Evolutionary conservation across 2,113 vertebrate species (phyloP).

Genomic region (Sialia sialis): DNA sequence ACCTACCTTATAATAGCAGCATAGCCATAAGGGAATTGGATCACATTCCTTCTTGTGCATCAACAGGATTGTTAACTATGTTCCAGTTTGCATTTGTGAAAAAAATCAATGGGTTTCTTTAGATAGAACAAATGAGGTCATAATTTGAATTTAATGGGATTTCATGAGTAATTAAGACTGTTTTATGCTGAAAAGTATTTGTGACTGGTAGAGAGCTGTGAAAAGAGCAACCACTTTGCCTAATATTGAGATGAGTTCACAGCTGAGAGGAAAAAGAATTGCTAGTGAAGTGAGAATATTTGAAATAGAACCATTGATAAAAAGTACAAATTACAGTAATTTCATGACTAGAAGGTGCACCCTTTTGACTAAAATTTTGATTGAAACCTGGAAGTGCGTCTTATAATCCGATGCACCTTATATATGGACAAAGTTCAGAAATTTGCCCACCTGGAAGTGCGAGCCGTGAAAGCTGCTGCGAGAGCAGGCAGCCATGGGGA

Average conservation of each 20-base stretch:
- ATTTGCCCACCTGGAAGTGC: too few species aligned
- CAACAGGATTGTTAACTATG: not conserved
- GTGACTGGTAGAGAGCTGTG: not conserved
- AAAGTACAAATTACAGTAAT: not conserved
- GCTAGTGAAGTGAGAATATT: not conserved
- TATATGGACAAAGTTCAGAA: too few species aligned
- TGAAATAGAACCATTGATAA: not conserved
- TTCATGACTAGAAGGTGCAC: too few species aligned
- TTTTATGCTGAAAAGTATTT: conserved; percentile 1
- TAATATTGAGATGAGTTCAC: not conserved
- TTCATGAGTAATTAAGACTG: not conserved
- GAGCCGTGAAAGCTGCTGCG: too few species aligned
- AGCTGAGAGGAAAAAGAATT: not conserved
- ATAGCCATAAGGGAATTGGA: not conserved
- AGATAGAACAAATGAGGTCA: not conserved
- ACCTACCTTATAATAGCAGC: not conserved
- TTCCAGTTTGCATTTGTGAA: not conserved
- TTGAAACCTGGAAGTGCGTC: too few species aligned
- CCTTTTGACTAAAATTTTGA: too few species aligned
- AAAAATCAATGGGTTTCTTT: conserved; percentile 7
- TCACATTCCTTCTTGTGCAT: fast-evolving
- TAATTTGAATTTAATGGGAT: conserved; percentile 3
- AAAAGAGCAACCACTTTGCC: not conserved
- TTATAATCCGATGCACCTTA: too few species aligned
- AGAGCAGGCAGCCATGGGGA: too few species aligned